phyloP scores from a whole-genome alignment of 2,888 invertebrate species.

The Druceiella hillmani region DNA sequence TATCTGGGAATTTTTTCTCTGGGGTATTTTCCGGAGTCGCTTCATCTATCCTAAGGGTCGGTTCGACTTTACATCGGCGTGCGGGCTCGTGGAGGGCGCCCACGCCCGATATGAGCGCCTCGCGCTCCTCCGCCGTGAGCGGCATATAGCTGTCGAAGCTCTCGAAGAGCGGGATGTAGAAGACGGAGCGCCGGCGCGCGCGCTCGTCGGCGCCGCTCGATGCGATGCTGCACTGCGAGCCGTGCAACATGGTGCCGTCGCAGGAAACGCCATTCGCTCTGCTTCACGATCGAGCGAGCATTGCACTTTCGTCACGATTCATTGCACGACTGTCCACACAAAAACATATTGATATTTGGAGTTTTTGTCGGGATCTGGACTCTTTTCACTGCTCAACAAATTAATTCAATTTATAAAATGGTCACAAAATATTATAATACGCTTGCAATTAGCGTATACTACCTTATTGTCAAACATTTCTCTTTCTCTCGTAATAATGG shows the following conservation, averaged over 20 bases:
- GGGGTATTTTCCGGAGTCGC: conserved; percentile 24
- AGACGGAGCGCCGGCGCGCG: conserved; percentile 62
- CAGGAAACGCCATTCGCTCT: too few relatives aligned
- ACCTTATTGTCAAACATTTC: too few relatives aligned
- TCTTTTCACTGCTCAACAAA: too few relatives aligned
- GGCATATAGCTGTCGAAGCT: conserved; percentile 55
- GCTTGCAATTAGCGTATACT: too few relatives aligned
- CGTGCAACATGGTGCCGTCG: conserved; percentile 38
- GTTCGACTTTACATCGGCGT: conserved; percentile 36
- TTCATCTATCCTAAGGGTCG: conserved; percentile 28
- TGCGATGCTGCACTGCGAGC: conserved; percentile 33
- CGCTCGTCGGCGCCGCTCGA: conserved; percentile 44
- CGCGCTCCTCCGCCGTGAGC: conserved; percentile 44
- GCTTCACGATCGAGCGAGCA: too few relatives aligned
- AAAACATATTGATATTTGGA: too few relatives aligned
- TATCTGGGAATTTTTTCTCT: conserved; percentile 35
- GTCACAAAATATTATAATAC: too few relatives aligned
- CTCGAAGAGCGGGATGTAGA: conserved; percentile 66
- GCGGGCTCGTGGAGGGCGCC: conserved; percentile 29
- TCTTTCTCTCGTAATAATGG: too few relatives aligned
- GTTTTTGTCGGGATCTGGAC: too few relatives aligned
- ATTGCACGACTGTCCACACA: too few relatives aligned
- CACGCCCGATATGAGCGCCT: conserved; percentile 41
- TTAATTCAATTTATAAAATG: too few relatives aligned
- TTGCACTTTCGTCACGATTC: too few relatives aligned